Evolutionary conservation across 2,113 vertebrate genomes (phyloP), one percentile per base, ranked within the genome.

Genomic region (Gambusia holbrooki): DNA sequence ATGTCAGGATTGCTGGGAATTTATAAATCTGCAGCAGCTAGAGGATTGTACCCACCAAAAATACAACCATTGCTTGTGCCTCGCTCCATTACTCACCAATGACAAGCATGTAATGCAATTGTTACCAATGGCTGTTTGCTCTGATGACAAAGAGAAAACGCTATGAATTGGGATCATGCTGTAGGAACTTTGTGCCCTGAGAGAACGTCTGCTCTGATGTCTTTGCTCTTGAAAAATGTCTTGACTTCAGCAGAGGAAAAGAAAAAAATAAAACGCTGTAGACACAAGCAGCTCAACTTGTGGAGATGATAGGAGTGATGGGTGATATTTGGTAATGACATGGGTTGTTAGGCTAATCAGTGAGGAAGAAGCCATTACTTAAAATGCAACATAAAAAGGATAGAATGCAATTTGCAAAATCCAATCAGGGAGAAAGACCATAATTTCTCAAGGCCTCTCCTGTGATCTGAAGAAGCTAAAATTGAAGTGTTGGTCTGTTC

Each of bases 11-110:
- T 51, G 73, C 65, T 78, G 67, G 68, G 81, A 87, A 89, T 89
- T 74, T 76, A 12, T 81, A 70, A 92, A 84, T 88, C 79, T 70
- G 71, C 65, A 83, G 79, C 87, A 87, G 86, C 80, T 81, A 62
- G 77, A 80, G 63, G 80, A 69, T 66, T 76, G 62, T 69, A 69
- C 62, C 37, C 32, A 72, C 66, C 84, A 33, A 58, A 17, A 81
- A 89, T 77, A 86, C 76, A 71, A 80, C 71, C 81, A 89, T 91
- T 90, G 90, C 93, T 92, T 74, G 75, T 79, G 81, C 70, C 84
- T 82, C 84, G 84, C 80, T 89, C 81, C 82, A 80, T 89, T 89
- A 87, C 83, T 83, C 87, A 88, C 72, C 82, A 81, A 83, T 82
- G 84, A 81, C 83, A 87, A 32, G 64, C 77, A 87, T 83, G 90